Base-by-base conservation (phyloP, 2,113 vertebrate genomes). In the Leptocoma aspasia region DNA sequence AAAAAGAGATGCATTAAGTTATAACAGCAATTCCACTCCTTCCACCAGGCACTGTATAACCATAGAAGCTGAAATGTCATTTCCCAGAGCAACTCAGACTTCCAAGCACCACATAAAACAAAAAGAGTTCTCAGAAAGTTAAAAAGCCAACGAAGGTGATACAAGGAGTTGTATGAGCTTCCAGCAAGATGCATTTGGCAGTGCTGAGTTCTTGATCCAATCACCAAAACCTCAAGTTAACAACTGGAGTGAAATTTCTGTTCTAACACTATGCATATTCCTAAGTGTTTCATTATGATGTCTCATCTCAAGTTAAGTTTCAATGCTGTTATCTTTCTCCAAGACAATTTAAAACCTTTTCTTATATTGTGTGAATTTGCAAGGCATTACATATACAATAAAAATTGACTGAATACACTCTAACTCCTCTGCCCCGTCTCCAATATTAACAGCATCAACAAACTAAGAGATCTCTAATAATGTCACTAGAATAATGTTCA, bases 21-120 rank as follows among this genome's bases (percentile, higher is more conserved):
- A 4, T 22, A 63, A 35, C 15, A 94, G 52, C 27, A 60, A 47
- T 54, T 91, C 31, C 7, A 41, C 52, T 64, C 33, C 20, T n/a
- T 37, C 7, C 41, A 54, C 24, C 65, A 54, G 33, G 54, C 44
- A 71, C 1, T 65, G 35, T 21, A 27, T 26, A 91, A 78, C 31
- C 30, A 84, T 0, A 0, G 60, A 89, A 84, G 26, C 50, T 5
- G 6, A 76, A 82, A 82, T 2, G 0, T 30, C 6, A 41, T 66
- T 77, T 92, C 76, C n/a, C 82, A 90, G 44, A 52, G 37, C 35
- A 86, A 69, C 56, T 75, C 47, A 68, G 42, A 50, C 39, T 90
- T 95, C 42, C 27, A 90, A 90, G 50, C 22, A 65, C 31, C n/a
- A 73, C 13, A 70, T 54, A 80, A 92, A 76, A 54, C n/a, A 85